Base-by-base conservation (phyloP, 1,140 invertebrate genomes). In the Oncopeltus fasciatus region DNA sequence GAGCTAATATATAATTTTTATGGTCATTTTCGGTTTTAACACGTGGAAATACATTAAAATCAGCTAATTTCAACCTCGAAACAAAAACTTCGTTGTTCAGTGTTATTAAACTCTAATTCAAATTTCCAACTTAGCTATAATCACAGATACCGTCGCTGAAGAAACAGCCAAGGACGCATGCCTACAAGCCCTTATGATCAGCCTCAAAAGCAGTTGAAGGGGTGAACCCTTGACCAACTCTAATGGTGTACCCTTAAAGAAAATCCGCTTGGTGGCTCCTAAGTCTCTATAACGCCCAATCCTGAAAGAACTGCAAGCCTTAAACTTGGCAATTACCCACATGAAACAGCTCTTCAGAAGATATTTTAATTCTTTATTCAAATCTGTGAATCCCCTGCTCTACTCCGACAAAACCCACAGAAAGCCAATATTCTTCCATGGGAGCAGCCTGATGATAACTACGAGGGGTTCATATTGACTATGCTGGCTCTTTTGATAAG, bases 101-200 rank as follows among this genome's bases (percentile, higher is more conserved):
- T n/a, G n/a, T n/a, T n/a, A n/a, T n/a, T n/a, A n/a, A n/a, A n/a
- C 11, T n/a, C 43, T 44, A 18, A 2, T 44, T 18, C 43, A 44
- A 18, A 2, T 44, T 18, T 44, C 43, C 8, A 58, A 28, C 21
- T 27, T 31, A 3, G 11, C 57, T 29, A 33, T 58, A 8, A 58
- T 28, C 2, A 28, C 57, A 27, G 57, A 58, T 12, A 29, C 57
- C 9, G 3, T 28, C 18, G 57, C 57, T 28, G 9, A 58, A 20
- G 26, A 58, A 31, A 28, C 57, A 27, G 57, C 53, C 3, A 57
- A 58, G 21, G 27, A 31, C 4, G 9, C 28, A 58, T n/a, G 31
- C 16, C 21, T 58, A 14, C 26, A 33, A 58, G 26, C 57, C 33
- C 68, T 71, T 73, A 14, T 65, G 83, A 81, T 9, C 5, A 16